These are phyloP conservation scores for Actinia tenebrosa DNA, from an alignment of 64 coral and sea anemone genomes.

Conservation along the genomic window DNA sequence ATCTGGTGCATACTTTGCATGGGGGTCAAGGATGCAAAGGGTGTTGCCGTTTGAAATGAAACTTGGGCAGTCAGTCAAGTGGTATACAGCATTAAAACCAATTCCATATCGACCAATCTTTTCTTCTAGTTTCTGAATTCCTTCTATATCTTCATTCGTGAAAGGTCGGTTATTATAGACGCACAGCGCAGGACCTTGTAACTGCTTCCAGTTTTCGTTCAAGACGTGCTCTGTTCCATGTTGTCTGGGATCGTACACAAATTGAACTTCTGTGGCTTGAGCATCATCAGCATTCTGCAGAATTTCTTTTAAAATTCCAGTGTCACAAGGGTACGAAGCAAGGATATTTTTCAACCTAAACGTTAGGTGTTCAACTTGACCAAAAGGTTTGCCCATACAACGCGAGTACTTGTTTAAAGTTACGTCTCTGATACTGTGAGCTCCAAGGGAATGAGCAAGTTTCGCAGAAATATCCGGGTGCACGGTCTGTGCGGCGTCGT, in stretches of 20 bases:
- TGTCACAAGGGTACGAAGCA: slow-evolving; percentile 73
- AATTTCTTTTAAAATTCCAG: slow-evolving; percentile 86
- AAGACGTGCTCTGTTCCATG: slow-evolving; percentile 67
- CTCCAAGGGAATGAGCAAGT: slow-evolving; percentile 79
- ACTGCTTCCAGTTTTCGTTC: slow-evolving; percentile 68
- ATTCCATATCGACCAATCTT: slow-evolving; percentile 78
- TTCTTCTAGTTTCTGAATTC: slow-evolving; percentile 81
- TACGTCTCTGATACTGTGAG: slow-evolving; percentile 48
- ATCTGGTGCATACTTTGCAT: slow-evolving; percentile 73
- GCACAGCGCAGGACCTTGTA: slow-evolving; percentile 92
- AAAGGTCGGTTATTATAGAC: slow-evolving; percentile 85
- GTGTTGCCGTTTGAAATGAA: slow-evolving; percentile 73
- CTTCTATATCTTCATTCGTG: slow-evolving; percentile 60
- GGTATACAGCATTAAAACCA: slow-evolving; percentile 89
- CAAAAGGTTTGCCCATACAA: slow-evolving; percentile 79
- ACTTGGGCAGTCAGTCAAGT: slow-evolving; percentile 92
- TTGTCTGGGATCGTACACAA: slow-evolving; percentile 79
- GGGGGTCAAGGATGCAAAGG: slow-evolving; percentile 84
- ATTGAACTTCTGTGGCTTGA: slow-evolving; percentile 77
- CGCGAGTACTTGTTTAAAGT: slow-evolving; percentile 76
- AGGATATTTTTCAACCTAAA: slow-evolving; percentile 63
- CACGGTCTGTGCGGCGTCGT: slow-evolving; percentile 32
- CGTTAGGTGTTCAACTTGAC: slow-evolving; percentile 80
- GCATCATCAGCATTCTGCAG: slow-evolving; percentile 91
- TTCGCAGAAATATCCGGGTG: slow-evolving; percentile 66